A percentile compares a stretch with the other conserved stretches of the same genome.
Conservation (phyloP, 1,140 invertebrate genomes). For the Acromyrmex charruanus region DNA sequence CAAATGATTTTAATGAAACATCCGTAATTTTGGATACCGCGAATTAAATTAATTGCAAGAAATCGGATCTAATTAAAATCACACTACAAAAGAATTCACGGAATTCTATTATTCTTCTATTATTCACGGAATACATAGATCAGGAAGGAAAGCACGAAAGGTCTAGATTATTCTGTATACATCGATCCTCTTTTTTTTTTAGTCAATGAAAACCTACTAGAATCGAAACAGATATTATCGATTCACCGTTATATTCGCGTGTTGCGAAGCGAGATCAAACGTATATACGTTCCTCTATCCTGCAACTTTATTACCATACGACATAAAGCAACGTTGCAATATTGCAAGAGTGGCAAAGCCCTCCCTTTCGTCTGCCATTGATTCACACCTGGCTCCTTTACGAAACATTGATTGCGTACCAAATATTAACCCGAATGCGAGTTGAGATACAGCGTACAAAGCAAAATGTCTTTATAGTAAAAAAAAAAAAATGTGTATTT, state of each 20-base stretch:
- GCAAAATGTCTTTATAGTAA: neutral
- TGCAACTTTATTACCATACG: slow-evolving; percentile 62
- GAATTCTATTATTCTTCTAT: too few relatives aligned
- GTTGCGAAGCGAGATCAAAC: slow-evolving; percentile 54
- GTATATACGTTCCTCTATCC: slow-evolving; percentile 28
- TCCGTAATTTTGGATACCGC: neutral
- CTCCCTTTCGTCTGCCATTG: slow-evolving; percentile 25
- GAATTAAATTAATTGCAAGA: slow-evolving; percentile 25
- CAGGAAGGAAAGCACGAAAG: neutral
- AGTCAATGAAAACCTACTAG: slow-evolving; percentile 5
- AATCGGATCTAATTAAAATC: neutral
- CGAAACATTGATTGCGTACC: slow-evolving; percentile 20
- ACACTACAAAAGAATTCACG: neutral
- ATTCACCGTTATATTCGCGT: slow-evolving; percentile 48
- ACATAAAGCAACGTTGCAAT: slow-evolving; percentile 58
- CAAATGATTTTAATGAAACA: neutral
- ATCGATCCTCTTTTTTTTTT: slow-evolving; percentile 4
- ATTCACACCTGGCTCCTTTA: slow-evolving; percentile 29
- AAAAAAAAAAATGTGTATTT: too few relatives aligned
- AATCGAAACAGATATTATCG: slow-evolving; percentile 31
- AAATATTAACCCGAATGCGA: slow-evolving; percentile 30
- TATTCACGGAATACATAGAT: neutral
- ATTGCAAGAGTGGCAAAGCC: slow-evolving; percentile 46
- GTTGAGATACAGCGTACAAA: neutral
- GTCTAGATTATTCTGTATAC: neutral